phyloP scores from a whole-genome alignment of 2,113 vertebrate genomes.

The Stegostoma tigrinum region DNA sequence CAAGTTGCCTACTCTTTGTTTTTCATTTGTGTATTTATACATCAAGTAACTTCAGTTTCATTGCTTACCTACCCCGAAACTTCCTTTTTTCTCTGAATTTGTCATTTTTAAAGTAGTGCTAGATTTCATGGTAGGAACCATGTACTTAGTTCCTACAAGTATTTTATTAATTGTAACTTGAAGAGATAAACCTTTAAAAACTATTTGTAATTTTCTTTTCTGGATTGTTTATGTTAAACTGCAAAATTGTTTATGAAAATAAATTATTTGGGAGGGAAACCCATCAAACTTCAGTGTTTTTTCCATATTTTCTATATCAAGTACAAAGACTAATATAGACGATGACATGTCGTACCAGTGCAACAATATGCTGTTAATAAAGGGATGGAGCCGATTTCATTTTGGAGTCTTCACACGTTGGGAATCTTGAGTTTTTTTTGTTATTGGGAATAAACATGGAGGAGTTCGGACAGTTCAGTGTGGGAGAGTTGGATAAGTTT shows the following conservation, averaged over 20 bases:
- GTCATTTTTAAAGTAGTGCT: not conserved
- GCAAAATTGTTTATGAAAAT: not conserved
- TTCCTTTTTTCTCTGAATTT: not conserved
- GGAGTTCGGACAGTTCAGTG: not conserved
- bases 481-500: not conserved
- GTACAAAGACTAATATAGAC: not conserved
- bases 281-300: not conserved
- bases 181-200: not conserved
- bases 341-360: not conserved
- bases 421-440: not conserved
- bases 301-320: not conserved
- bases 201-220: not conserved
- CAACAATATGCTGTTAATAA: not conserved
- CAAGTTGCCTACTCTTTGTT: too few species aligned
- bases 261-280: not conserved
- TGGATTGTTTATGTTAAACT: too few species aligned
- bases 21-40: too few species aligned
- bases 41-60: not conserved
- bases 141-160: not conserved
- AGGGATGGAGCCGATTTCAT: not conserved
- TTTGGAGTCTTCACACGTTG: not conserved
- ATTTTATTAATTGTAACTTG: not conserved
- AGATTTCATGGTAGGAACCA: not conserved
- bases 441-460: not conserved
- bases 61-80: not conserved